Evolutionary conservation across 2,113 vertebrate genomes (phyloP).

Genomic region (Amia ocellicauda): DNA sequence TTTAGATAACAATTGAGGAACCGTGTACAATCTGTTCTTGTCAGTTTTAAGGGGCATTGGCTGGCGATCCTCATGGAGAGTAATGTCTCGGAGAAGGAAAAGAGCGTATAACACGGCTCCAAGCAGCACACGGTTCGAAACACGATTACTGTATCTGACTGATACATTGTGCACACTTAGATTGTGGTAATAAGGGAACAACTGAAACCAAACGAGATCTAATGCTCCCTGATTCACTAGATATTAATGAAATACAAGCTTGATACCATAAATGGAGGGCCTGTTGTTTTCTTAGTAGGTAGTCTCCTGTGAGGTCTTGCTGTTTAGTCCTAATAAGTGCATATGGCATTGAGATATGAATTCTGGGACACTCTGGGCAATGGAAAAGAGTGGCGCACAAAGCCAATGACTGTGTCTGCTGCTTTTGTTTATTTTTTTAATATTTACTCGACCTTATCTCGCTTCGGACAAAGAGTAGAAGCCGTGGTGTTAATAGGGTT

Average conservation of each 20-base stretch:
- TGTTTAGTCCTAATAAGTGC: neutral
- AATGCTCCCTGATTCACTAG: constrained; percentile 16
- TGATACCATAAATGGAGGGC: neutral
- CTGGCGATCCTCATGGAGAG: too few relatives aligned
- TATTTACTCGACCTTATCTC: constrained; percentile 48
- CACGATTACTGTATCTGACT: constrained; percentile 9
- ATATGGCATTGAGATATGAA: neutral
- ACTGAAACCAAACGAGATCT: constrained; percentile 12
- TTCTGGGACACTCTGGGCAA: neutral
- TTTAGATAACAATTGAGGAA: too few relatives aligned
- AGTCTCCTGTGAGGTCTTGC: neutral
- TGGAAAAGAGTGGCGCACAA: neutral
- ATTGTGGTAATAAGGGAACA: constrained; percentile 15
- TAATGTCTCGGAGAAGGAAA: too few relatives aligned
- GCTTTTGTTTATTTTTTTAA: constrained; percentile 26
- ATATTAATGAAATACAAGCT: constrained; percentile 14
- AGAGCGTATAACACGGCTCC: neutral
- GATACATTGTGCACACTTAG: constrained; percentile 17
- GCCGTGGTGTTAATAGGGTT: constrained; percentile 41
- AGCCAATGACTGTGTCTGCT: neutral
- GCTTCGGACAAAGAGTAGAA: constrained; percentile 33
- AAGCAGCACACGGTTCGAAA: neutral
- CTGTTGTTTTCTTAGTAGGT: neutral
- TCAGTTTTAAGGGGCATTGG: constrained; percentile 4
- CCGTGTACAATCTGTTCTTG: too few relatives aligned